phyloP scores from a whole-genome alignment of 2,113 vertebrate genomes.

The Cebus imitator region DNA sequence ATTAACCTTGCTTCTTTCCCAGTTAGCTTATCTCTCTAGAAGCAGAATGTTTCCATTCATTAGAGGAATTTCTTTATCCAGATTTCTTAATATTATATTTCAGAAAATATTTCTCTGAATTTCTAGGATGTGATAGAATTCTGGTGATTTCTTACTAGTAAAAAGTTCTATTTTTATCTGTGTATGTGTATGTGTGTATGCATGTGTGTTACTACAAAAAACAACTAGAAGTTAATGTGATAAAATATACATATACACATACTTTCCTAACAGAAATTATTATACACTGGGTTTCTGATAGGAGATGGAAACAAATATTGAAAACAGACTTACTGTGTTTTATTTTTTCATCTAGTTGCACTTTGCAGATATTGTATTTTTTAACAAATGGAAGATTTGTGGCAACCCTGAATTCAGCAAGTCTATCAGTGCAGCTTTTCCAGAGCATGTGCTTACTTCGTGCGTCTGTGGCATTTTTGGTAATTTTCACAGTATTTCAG shows the following conservation, averaged over 20 bases:
- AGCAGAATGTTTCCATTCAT: neutral
- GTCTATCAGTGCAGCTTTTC: neutral
- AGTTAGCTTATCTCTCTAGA: neutral
- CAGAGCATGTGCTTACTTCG: neutral
- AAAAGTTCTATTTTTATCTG: neutral
- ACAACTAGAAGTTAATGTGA: neutral
- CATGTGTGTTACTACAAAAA: neutral
- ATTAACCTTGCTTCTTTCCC: neutral
- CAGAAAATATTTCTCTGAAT: neutral
- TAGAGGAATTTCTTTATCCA: neutral
- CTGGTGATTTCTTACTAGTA: neutral
- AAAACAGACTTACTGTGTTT: neutral
- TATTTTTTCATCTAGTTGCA: neutral
- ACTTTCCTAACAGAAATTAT: neutral
- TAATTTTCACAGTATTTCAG: neutral
- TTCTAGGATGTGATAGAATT: neutral
- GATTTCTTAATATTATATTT: neutral
- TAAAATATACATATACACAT: neutral
- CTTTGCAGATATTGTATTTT: neutral
- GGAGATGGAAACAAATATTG: neutral
- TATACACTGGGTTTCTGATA: neutral
- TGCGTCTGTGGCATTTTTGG: neutral
- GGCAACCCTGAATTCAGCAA: neutral
- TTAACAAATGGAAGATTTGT: neutral
- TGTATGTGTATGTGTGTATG: neutral